Evolutionary conservation across 2,888 invertebrate genomes (phyloP).

Genomic region (Cheilosia pagana): DNA sequence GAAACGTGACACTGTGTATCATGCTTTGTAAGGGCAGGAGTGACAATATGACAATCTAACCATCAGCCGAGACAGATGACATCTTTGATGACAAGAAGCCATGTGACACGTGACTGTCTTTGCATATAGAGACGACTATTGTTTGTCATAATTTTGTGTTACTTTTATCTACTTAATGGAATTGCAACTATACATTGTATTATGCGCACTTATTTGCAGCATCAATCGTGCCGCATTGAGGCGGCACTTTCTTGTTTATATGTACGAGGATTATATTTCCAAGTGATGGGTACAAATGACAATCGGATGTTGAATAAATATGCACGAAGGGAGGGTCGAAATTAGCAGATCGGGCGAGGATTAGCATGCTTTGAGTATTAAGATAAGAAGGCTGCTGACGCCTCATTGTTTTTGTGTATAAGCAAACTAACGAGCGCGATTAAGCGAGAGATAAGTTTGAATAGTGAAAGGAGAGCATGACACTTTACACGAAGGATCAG

Average conservation of each 20-base stretch:
- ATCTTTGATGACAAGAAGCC: slow-evolving; percentile 40
- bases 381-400: too few species aligned
- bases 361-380: too few species aligned
- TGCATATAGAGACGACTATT: neutral
- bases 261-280: neutral
- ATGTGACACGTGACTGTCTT: slow-evolving; percentile 41
- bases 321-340: too few species aligned
- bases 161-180: neutral
- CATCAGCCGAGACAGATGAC: slow-evolving; percentile 37
- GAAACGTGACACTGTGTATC: slow-evolving; percentile 50
- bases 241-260: neutral
- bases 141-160: neutral
- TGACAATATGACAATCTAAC: slow-evolving; percentile 35
- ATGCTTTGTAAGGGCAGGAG: slow-evolving; percentile 28
- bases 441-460: too few species aligned
- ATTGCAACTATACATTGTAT: neutral
- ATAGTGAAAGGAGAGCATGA: too few species aligned
- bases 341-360: too few species aligned
- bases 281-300: neutral
- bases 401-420: too few species aligned
- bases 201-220: neutral
- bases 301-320: neutral
- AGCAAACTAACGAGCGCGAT: too few species aligned
- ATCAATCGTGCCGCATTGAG: slow-evolving; percentile 8
- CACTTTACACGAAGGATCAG: too few species aligned